phyloP scores from a whole-genome alignment of 2,113 vertebrate species.

The Cyprinodon variegatus region DNA sequence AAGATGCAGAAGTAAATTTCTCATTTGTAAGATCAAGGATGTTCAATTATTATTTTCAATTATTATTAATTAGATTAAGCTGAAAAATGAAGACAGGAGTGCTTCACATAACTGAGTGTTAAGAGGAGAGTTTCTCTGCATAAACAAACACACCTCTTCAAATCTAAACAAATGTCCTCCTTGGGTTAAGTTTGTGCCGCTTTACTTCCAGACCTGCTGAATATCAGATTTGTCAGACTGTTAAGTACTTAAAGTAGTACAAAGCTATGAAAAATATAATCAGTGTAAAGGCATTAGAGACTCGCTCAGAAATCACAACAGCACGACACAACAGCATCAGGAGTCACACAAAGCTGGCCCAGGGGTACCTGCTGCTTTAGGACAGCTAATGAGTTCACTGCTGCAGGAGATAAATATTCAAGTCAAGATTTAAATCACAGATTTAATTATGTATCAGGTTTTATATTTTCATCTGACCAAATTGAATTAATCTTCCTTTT shows the following conservation, averaged over 20 bases:
- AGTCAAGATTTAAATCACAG: background rate
- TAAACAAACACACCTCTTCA: slow-evolving; percentile 30
- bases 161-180: slow-evolving; percentile 30
- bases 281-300: slow-evolving; percentile 73
- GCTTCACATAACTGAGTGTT: slow-evolving; percentile 21
- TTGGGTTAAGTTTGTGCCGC: slow-evolving; percentile 61
- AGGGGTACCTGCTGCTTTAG: slow-evolving; percentile 28
- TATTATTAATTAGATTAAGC: background rate
- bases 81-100: slow-evolving; percentile 42
- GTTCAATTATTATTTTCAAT: too few species aligned
- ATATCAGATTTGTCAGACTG: slow-evolving; percentile 73
- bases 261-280: slow-evolving; percentile 77
- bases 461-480: background rate
- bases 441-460: background rate
- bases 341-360: slow-evolving; percentile 52
- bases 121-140: slow-evolving; percentile 8
- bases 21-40: too few species aligned
- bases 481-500: background rate
- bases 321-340: slow-evolving; percentile 67
- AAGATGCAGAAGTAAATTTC: too few species aligned
- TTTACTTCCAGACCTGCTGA: slow-evolving; percentile 82
- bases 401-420: background rate
- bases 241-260: slow-evolving; percentile 71
- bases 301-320: slow-evolving; percentile 72
- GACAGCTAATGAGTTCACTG: background rate